A percentile compares a stretch with the other conserved stretches of the same genome.
Conservation (phyloP, 2,888 invertebrate species). For the Zhuqinia jingwanae region DNA sequence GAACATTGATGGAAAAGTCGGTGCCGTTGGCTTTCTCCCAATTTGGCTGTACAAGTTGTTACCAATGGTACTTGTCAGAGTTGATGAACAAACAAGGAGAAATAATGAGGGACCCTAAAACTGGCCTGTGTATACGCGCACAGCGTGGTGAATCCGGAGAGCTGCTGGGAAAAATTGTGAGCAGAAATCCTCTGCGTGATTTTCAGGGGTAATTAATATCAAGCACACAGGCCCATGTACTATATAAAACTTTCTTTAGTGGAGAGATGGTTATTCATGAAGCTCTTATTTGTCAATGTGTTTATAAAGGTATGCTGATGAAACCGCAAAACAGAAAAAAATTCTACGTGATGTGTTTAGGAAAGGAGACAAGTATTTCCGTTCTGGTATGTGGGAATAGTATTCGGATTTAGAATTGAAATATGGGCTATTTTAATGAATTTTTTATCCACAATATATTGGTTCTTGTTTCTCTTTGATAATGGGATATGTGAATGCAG, state of each 20-base stretch:
- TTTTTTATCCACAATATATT: no score
- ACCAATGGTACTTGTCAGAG: conserved; percentile 95
- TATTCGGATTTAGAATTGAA: background rate
- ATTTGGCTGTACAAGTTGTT: conserved; percentile 92
- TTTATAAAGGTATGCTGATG: conserved; percentile 84
- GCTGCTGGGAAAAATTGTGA: conserved; percentile 96
- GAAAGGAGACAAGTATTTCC: conserved; percentile 95
- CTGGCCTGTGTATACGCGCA: conserved; percentile 89
- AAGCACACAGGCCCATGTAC: background rate
- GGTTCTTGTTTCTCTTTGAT: background rate
- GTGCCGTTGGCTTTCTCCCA: conserved; percentile 97
- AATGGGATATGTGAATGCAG: no score
- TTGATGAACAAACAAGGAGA: conserved; percentile 92
- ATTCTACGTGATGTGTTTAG: conserved; percentile 92
- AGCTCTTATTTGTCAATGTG: background rate
- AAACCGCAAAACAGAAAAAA: conserved; percentile 95
- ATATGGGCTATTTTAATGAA: background rate
- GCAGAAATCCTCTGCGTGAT: conserved; percentile 92
- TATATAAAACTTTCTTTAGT: no score
- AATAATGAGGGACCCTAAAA: conserved; percentile 89
- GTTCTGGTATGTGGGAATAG: conserved; percentile 85
- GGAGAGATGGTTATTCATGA: background rate
- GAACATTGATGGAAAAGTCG: conserved; percentile 94
- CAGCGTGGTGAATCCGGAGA: conserved; percentile 91
- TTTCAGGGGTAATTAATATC: conserved; percentile 90